phyloP scores from a whole-genome alignment of 1,140 invertebrate species.

The Drosophila ironensis region DNA sequence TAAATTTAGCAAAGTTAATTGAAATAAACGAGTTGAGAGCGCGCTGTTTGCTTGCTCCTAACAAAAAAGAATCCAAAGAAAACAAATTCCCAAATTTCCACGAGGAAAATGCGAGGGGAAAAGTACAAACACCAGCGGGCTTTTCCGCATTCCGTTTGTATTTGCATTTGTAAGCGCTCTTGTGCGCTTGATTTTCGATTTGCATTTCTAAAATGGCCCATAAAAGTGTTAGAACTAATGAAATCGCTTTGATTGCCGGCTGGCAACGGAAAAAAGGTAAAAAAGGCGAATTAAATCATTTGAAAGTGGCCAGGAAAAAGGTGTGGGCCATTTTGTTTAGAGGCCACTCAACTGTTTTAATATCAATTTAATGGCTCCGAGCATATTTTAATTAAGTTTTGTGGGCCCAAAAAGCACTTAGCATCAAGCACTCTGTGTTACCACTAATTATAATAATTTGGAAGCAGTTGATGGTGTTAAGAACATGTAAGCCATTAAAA shows the following conservation, averaged over 20 bases:
- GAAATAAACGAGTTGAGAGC: constrained; percentile 19
- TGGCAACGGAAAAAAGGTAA: background rate
- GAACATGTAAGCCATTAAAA: too few species aligned
- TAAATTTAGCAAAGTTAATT: constrained; percentile 52
- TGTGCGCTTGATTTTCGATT: constrained; percentile 11
- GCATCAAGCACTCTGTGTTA: too few species aligned
- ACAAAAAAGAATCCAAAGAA: background rate
- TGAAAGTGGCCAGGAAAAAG: background rate
- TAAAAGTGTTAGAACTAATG: constrained; percentile 22
- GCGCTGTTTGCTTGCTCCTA: background rate
- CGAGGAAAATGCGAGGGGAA: background rate
- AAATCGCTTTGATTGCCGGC: constrained; percentile 2
- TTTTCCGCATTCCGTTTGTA: constrained; percentile 10
- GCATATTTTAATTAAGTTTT: too few species aligned
- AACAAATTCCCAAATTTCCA: background rate
- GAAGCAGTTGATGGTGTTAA: too few species aligned
- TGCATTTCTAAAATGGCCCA: constrained; percentile 25
- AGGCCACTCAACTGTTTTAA: background rate
- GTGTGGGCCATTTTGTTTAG: background rate
- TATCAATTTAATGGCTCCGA: too few species aligned
- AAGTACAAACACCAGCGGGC: background rate
- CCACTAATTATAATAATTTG: too few species aligned
- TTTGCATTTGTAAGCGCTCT: background rate
- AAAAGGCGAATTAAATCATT: background rate
- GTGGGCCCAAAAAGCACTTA: too few species aligned